A percentile compares a stretch with the other conserved stretches of the same genome.
Evolutionary conservation across 2,797 vertebrate genomes (phyloP).

Genomic region (Pangasius mekongensis): DNA sequence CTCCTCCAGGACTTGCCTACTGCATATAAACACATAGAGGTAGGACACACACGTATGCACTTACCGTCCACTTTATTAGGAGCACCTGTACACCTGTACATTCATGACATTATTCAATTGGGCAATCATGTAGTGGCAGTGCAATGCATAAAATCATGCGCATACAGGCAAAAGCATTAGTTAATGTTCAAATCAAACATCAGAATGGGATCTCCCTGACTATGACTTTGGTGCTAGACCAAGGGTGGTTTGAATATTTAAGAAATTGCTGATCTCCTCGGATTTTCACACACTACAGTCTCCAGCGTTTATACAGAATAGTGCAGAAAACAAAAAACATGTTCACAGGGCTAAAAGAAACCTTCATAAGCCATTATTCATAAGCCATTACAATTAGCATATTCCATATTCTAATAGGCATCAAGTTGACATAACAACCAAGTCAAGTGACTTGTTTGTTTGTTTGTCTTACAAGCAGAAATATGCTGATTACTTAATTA

Average conservation of each 20-base stretch:
- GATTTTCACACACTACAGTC: not conserved
- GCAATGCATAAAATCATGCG: not conserved
- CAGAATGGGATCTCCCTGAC: not conserved
- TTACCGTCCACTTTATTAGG: not conserved
- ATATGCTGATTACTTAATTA: not conserved
- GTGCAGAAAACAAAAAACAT: not conserved
- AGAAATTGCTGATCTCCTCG: not conserved
- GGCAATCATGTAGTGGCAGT: not conserved
- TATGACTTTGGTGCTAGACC: not conserved
- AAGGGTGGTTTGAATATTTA: not conserved
- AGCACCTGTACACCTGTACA: not conserved
- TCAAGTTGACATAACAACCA: not conserved
- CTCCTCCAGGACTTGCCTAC: not conserved
- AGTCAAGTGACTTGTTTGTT: not conserved
- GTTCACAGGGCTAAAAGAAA: not conserved
- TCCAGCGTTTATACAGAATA: not conserved
- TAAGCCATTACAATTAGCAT: not conserved
- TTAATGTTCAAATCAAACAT: not conserved
- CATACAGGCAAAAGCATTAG: not conserved
- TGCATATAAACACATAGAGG: not conserved
- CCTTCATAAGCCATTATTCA: not conserved
- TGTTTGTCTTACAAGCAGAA: not conserved
- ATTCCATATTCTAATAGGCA: not conserved
- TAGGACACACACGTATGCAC: not conserved
- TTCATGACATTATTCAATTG: not conserved